A percentile compares a stretch with the other conserved stretches of the same genome.
These are phyloP conservation scores for Muntiacus muntjak DNA, from an alignment of 2,113 vertebrate species.

Conservation along the genomic window DNA sequence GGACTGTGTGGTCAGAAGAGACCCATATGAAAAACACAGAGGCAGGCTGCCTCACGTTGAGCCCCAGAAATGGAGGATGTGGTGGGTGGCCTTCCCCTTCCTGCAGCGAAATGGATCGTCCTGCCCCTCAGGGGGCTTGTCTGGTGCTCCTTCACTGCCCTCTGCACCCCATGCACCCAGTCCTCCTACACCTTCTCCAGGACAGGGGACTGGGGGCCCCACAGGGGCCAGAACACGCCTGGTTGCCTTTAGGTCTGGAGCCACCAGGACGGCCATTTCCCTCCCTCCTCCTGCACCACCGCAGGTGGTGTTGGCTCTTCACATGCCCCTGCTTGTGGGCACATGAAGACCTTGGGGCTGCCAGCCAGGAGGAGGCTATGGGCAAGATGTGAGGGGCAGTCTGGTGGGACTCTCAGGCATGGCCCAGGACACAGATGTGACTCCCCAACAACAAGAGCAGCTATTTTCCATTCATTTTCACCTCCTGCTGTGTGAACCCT, in stretches of 20 bases:
- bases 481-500: rapidly evolving
- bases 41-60: neutral
- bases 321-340: neutral
- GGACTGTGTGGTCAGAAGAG: neutral
- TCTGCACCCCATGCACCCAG: no score
- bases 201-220: neutral
- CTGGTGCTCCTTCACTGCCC: neutral
- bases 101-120: rapidly evolving
- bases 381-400: rapidly evolving
- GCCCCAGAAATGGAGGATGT: neutral
- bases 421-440: neutral
- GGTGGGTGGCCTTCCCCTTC: neutral
- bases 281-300: neutral
- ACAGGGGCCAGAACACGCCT: no score
- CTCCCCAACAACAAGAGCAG: no score
- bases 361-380: neutral
- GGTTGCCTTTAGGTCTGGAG: neutral
- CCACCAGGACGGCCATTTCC: no score
- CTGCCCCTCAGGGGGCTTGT: neutral
- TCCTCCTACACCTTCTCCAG: neutral
- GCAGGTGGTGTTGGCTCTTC: no score
- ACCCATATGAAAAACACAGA: neutral
- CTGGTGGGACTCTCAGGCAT: neutral
- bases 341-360: neutral
- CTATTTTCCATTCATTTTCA: rapidly evolving